Evolutionary conservation across 2,888 invertebrate species (phyloP).

Genomic region (Hypomecis punctinalis): DNA sequence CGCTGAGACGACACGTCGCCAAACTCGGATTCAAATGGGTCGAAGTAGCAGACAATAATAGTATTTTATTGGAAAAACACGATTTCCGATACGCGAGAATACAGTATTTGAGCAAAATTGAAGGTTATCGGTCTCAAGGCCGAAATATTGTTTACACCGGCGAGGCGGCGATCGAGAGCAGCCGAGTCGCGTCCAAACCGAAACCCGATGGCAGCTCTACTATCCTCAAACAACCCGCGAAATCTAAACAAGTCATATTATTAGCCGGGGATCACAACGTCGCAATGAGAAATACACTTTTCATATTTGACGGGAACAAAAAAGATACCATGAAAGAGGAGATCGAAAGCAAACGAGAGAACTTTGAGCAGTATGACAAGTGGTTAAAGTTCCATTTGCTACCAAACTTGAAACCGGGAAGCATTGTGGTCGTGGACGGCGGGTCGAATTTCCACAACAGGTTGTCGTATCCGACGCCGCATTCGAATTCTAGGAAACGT

Average conservation of each 20-base stretch:
- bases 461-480: slow-evolving; percentile 47
- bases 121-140: slow-evolving; percentile 48
- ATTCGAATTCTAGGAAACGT: slow-evolving; percentile 50
- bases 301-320: slow-evolving; percentile 49
- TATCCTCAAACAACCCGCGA: slow-evolving; percentile 52
- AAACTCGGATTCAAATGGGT: slow-evolving; percentile 54
- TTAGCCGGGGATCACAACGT: slow-evolving; percentile 50
- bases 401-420: slow-evolving; percentile 48
- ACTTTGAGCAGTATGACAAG: slow-evolving; percentile 51
- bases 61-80: slow-evolving; percentile 52
- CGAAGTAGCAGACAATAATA: slow-evolving; percentile 51
- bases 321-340: slow-evolving; percentile 50
- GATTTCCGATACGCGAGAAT: slow-evolving; percentile 49
- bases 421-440: slow-evolving; percentile 51
- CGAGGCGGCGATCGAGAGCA: slow-evolving; percentile 49
- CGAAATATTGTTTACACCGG: slow-evolving; percentile 51
- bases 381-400: slow-evolving; percentile 51
- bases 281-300: slow-evolving; percentile 46
- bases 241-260: slow-evolving; percentile 46
- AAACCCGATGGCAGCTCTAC: slow-evolving; percentile 50
- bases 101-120: slow-evolving; percentile 52
- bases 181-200: slow-evolving; percentile 49
- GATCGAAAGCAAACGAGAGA: slow-evolving; percentile 45
- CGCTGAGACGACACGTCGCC: slow-evolving; percentile 49
- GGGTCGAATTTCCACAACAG: slow-evolving; percentile 50